phyloP scores from a whole-genome alignment of 1,140 invertebrate species.

The Eumeta japonica region DNA sequence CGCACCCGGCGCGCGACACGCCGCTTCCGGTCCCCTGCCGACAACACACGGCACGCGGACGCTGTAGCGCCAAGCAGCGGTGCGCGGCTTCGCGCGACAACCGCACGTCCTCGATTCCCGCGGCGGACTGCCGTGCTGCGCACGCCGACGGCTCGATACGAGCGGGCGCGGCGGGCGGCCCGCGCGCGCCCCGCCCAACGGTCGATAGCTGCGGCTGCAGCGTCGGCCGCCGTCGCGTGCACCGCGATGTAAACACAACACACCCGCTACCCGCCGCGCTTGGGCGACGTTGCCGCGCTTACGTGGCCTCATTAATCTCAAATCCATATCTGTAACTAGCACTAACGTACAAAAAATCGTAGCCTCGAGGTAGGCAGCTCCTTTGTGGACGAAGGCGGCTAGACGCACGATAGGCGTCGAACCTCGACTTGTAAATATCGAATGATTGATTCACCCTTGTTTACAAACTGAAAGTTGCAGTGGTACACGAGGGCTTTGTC shows the following conservation, averaged over 20 bases:
- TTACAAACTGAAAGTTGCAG: no score
- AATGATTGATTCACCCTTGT: no score
- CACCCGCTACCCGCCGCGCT: slow-evolving; percentile 21
- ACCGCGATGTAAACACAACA: slow-evolving; percentile 44
- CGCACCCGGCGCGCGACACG: slow-evolving; percentile 33
- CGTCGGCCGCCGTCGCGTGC: slow-evolving; percentile 26
- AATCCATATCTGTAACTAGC: slow-evolving; percentile 51
- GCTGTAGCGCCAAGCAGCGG: slow-evolving; percentile 33
- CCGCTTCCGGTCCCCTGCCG: slow-evolving; percentile 43
- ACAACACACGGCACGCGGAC: slow-evolving; percentile 25
- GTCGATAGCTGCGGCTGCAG: slow-evolving; percentile 31
- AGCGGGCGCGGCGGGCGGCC: neutral
- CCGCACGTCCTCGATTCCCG: slow-evolving; percentile 39
- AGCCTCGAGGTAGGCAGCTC: no score
- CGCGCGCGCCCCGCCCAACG: slow-evolving; percentile 30
- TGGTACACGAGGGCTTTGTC: no score
- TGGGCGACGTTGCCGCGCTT: slow-evolving; percentile 14
- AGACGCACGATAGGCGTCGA: no score
- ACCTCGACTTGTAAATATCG: no score
- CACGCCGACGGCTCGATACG: neutral
- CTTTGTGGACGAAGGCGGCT: no score
- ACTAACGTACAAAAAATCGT: no score
- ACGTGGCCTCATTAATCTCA: slow-evolving; percentile 50
- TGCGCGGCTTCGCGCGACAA: slow-evolving; percentile 25
- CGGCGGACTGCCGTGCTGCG: slow-evolving; percentile 19